These are phyloP conservation scores for Triplophysa tibetana DNA, from an alignment of 2,113 vertebrate genomes.

Conservation along the genomic window DNA sequence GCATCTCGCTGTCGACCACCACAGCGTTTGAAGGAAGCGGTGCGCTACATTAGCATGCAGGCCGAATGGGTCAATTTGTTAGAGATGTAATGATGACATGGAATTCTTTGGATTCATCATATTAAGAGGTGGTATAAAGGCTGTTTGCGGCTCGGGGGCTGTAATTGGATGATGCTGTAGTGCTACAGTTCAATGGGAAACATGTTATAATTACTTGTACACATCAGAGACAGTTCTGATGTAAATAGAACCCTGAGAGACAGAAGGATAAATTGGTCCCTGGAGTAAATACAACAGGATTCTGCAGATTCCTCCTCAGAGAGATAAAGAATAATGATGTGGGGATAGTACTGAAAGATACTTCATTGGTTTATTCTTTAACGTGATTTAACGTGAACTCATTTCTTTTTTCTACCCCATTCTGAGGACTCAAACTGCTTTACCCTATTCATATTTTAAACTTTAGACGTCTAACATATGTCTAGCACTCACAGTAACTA, in stretches of 20 bases:
- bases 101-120: conserved; percentile 52
- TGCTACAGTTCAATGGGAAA: conserved; percentile 85
- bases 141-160: conserved; percentile 59
- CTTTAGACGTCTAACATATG: no score
- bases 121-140: conserved; percentile 48
- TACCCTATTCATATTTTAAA: no score
- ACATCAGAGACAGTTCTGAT: conserved; percentile 79
- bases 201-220: conserved; percentile 83
- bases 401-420: no score
- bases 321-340: conserved; percentile 71
- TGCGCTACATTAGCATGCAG: conserved; percentile 42
- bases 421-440: no score
- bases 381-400: background rate
- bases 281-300: conserved; percentile 78
- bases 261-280: conserved; percentile 85
- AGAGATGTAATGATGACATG: conserved; percentile 50
- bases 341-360: conserved; percentile 41
- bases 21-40: conserved; percentile 21
- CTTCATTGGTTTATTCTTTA: background rate
- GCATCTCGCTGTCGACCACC: background rate
- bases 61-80: conserved; percentile 51
- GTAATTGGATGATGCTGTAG: conserved; percentile 81
- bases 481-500: no score
- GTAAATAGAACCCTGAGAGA: conserved; percentile 75
- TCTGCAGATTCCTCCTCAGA: conserved; percentile 72